Evolutionary conservation across 30 jellyfish, hydroid and myxozoan species (phyloP).

Genomic region (Aurelia sp.): DNA sequence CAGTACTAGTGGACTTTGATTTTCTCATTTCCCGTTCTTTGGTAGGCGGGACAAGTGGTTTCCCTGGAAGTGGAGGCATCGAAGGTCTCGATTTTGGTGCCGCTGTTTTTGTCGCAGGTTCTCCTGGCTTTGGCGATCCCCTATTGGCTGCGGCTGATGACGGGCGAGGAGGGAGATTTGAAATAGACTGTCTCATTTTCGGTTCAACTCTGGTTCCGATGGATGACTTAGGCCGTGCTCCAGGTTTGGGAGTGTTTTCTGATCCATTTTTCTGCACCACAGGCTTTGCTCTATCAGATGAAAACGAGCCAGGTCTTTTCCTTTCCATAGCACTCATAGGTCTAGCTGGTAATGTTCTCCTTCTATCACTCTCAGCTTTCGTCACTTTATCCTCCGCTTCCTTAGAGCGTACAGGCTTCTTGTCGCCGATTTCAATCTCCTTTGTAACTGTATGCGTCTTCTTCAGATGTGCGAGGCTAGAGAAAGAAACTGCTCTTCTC

Average conservation of each 20-base stretch:
- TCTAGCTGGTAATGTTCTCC: conserved; percentile 66
- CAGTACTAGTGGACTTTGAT: conserved; percentile 44
- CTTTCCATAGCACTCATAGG: conserved; percentile 74
- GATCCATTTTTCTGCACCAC: neutral
- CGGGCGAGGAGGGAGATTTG: conserved; percentile 70
- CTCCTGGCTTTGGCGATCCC: conserved; percentile 37
- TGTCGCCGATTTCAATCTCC: conserved; percentile 52
- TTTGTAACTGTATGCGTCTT: conserved; percentile 62
- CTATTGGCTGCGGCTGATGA: conserved; percentile 57
- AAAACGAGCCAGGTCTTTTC: conserved; percentile 26
- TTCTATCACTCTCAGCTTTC: conserved; percentile 20
- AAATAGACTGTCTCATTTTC: conserved; percentile 62
- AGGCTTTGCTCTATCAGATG: conserved; percentile 41
- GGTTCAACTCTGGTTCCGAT: conserved; percentile 60
- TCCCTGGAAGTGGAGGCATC: conserved; percentile 69
- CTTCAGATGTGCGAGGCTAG: conserved; percentile 58
- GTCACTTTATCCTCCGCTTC: conserved; percentile 59
- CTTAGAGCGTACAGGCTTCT: conserved; percentile 42
- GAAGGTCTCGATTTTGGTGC: conserved; percentile 53
- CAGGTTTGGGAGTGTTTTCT: conserved; percentile 29
- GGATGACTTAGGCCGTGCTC: conserved; percentile 61
- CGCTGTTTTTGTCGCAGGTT: conserved; percentile 22
- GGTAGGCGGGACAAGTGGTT: conserved; percentile 69
- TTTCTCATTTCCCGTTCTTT: conserved; percentile 57
- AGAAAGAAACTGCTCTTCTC: conserved; percentile 76